Base-by-base conservation (phyloP, 2,797 vertebrate species). In the Aldrovandia affinis region DNA sequence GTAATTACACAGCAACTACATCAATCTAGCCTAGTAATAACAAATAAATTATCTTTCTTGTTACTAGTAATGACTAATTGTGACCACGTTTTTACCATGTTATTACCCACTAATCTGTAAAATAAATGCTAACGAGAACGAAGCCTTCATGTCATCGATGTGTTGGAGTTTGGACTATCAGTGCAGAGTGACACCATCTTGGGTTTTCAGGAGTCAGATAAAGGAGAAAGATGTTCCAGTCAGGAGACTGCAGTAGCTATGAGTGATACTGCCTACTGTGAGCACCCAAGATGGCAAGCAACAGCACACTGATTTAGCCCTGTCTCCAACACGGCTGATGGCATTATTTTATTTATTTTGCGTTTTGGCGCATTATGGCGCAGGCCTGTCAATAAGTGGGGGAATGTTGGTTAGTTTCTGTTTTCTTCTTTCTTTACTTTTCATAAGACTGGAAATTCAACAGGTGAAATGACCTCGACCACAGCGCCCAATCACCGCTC, bases 301-400 rank as follows among this genome's bases (percentile, higher is more conserved):
- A 84, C 85, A 89, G 84, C 85, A 87, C 83, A 85, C 83, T 92
- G 89, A 93, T 93, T 88, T 87, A 42, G 30, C 47, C 25, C 36
- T 0, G 36, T 39, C 68, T 39, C 68, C 36, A 73, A 73, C 68
- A 73, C 22, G 68, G 39, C 68, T 33, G 20, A 73, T 14, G 63
- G 1, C 36, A 42, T n/a, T n/a, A n/a, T n/a, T n/a, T n/a, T n/a
- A n/a, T n/a, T n/a, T n/a, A n/a, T n/a, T n/a, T n/a, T n/a, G n/a
- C n/a, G n/a, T n/a, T n/a, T n/a, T n/a, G n/a, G n/a, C n/a, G n/a
- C n/a, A n/a, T 33, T 39, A 77, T 9, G 15, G 8, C 0, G 6
- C 2, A 47, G 39, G 10, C 42, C 25, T n/a, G 22, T 47, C 33
- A 28, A 77, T 47, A 47, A 77, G 10, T 47, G 42, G 39, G 63